A percentile compares a stretch with the other conserved stretches of the same genome.
Evolutionary conservation across 2,888 invertebrate species (phyloP).

Genomic region (Spilarctia lutea): DNA sequence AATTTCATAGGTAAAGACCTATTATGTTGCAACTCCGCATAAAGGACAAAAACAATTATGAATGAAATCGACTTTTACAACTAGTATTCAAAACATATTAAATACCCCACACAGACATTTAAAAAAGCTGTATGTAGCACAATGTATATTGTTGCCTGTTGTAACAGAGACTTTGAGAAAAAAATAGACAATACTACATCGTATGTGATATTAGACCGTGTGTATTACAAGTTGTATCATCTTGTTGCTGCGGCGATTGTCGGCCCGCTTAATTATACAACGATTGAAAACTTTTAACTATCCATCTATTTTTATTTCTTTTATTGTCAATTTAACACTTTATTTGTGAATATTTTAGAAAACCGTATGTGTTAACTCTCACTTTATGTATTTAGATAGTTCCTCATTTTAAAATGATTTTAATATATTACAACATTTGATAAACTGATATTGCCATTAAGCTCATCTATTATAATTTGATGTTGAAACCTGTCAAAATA

Average conservation of each 20-base stretch:
- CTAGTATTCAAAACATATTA: background rate
- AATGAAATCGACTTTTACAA: background rate
- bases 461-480: background rate
- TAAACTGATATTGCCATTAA: background rate
- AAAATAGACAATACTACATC: background rate
- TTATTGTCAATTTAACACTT: background rate
- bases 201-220: background rate
- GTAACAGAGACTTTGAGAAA: background rate
- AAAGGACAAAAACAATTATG: background rate
- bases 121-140: background rate
- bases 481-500: too few relatives aligned
- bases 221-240: slow-evolving; percentile 19
- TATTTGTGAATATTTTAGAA: slow-evolving; percentile 21
- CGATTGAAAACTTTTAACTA: background rate
- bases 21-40: background rate
- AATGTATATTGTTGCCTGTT: background rate
- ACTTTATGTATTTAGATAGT: slow-evolving; percentile 18
- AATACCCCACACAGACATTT: background rate
- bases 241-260: slow-evolving; percentile 18
- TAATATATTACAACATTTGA: background rate
- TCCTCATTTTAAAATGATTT: background rate
- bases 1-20: too few relatives aligned
- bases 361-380: slow-evolving; percentile 21
- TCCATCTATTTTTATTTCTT: background rate
- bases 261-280: slow-evolving; percentile 18